A percentile compares a stretch with the other conserved stretches of the same genome.
phyloP scores from a whole-genome alignment of 2,888 invertebrate genomes.

The Dascillus cervinus region DNA sequence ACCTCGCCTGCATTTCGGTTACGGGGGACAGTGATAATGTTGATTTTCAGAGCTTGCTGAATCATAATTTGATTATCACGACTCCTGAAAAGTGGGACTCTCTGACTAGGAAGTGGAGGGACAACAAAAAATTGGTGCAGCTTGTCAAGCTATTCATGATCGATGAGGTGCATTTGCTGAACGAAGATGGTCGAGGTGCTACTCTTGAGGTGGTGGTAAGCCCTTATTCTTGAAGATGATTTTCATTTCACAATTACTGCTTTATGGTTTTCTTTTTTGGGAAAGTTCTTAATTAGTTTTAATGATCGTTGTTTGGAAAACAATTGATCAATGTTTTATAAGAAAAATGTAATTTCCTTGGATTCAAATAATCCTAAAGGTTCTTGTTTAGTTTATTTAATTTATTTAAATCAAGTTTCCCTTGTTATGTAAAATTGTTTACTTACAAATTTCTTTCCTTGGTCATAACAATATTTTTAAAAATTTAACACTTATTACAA shows the following conservation, averaged over 20 bases:
- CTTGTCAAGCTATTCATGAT: conserved; percentile 60
- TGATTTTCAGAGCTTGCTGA: conserved; percentile 44
- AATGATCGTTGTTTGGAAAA: no score
- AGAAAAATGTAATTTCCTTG: no score
- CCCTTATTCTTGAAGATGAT: conserved; percentile 5
- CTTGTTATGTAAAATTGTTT: no score
- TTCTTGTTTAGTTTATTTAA: no score
- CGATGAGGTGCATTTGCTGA: conserved; percentile 73
- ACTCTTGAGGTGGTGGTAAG: conserved; percentile 70
- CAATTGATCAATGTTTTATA: no score
- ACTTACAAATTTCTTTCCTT: no score
- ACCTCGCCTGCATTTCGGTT: conserved; percentile 58
- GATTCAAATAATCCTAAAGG: no score
- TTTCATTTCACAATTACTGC: not conserved
- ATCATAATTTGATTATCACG: conserved; percentile 60
- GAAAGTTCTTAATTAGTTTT: no score
- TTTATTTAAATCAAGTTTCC: no score
- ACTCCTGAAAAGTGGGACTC: conserved; percentile 86
- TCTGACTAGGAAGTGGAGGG: conserved; percentile 65
- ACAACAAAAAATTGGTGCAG: conserved; percentile 55
- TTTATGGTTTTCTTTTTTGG: no score
- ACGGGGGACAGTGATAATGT: conserved; percentile 69
- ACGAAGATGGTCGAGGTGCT: conserved; percentile 63
- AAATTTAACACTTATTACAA: no score
- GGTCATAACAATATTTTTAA: no score